A percentile compares a stretch with the other conserved stretches of the same genome.
These are phyloP conservation scores for Amblyopsis hoosieri DNA, from an alignment of 2,797 vertebrate genomes.

Conservation along the genomic window DNA sequence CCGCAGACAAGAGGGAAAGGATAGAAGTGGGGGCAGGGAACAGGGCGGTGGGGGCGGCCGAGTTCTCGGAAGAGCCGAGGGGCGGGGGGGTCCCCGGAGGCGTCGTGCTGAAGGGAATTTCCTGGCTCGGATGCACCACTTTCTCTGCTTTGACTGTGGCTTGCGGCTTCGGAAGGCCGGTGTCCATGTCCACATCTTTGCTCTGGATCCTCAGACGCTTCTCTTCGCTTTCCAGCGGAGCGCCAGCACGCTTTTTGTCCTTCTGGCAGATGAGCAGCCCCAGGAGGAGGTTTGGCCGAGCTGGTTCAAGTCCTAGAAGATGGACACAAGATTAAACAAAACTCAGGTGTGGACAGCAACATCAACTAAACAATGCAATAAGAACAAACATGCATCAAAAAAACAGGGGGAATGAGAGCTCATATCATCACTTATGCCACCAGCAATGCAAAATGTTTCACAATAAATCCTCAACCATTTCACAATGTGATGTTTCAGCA, in stretches of 20 bases:
- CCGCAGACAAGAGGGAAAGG: conserved; percentile 79
- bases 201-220: conserved; percentile 82
- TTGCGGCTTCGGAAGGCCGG: conserved; percentile 60
- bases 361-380: conserved; percentile 3
- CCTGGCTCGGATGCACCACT: conserved; percentile 71
- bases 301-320: conserved; percentile 90
- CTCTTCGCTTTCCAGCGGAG: conserved; percentile 82
- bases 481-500: background rate
- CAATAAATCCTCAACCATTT: background rate
- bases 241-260: conserved; percentile 82
- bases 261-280: conserved; percentile 97
- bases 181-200: conserved; percentile 78
- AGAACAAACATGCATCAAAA: background rate
- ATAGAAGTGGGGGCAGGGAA: conserved; percentile 68
- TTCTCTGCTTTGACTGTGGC: conserved; percentile 67
- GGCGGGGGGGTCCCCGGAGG: conserved; percentile 88
- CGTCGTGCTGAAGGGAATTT: conserved; percentile 79
- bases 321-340: conserved; percentile 26
- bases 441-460: background rate
- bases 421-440: background rate
- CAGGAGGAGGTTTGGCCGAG: conserved; percentile 94
- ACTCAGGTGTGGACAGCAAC: background rate
- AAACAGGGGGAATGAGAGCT: conserved; percentile 47
- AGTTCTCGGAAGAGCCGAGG: conserved; percentile 70
- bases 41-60: conserved; percentile 33